Base-by-base conservation (phyloP, 92 coral and sea anemone species). In the Palythoa heliodiscus region DNA sequence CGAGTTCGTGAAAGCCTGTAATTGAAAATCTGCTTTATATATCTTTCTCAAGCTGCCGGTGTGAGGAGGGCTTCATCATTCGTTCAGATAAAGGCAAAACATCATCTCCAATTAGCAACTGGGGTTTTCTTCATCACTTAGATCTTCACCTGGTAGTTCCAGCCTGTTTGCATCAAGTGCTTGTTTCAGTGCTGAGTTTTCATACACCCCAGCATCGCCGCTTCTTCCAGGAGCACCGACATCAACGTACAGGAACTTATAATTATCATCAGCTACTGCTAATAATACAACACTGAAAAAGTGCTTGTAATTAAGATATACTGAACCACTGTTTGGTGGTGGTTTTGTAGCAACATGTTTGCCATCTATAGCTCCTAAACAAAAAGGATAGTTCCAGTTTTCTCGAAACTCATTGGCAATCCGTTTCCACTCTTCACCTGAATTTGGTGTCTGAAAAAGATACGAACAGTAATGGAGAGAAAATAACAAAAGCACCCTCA, bases 171-270 rank as follows among this genome's bases (percentile, higher is more conserved):
- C 55, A 19, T 73, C 77, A 73, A 90, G 75, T 63, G 89, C 88
- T 71, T 87, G 66, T 38, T 76, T 82, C 75, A 90, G 78, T 11
- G 88, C 37, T 63, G 88, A 90, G 40, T 83, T 73, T 58, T 61
- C 73, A 66, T 76, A 90, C 54, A 86, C 93, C 35, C 93, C 93
- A 17, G 93, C 93, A 87, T 90, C 93, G 52, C 93, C 93, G n/a
- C 85, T 90, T 52, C 93, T 84, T 52, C 93, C 93, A 63, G 90
- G 81, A 63, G 93, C 90, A 70, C 93, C 93, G 24, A 83, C 90
- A 87, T 83, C 82, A 12, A 90, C 93, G 52, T 90, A 90, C 29
- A 90, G 37, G 71, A 90, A 90, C 71, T 87, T 90, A 66, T 90
- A 87, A 58, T 90, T 87, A 11, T 88, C 90, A 81, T 90, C 93